Evolutionary conservation across 1,140 invertebrate genomes (phyloP).

Genomic region (Drosophila seguyi): DNA sequence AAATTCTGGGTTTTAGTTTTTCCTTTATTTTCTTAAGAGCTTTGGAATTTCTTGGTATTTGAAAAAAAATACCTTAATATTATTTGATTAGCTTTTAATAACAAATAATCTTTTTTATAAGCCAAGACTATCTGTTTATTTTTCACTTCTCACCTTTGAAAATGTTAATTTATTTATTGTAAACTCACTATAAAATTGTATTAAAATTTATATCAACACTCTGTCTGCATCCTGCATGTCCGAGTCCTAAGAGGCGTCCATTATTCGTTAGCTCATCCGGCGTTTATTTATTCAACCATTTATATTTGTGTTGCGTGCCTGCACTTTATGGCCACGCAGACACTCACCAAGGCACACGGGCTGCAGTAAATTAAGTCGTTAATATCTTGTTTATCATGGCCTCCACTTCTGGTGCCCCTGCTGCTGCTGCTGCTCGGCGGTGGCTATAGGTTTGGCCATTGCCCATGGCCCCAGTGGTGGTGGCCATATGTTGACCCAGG

Average conservation of each 20-base stretch:
- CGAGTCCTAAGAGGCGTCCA: slow-evolving; percentile 10
- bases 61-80: no score
- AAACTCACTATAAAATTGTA: not conserved
- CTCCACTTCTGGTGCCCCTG: slow-evolving; percentile 31
- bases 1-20: not conserved
- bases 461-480: not conserved
- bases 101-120: no score
- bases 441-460: slow-evolving; percentile 3
- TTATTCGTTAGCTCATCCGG: slow-evolving; percentile 51
- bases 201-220: not conserved
- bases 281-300: slow-evolving; percentile 75
- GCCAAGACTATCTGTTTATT: no score
- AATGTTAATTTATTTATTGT: not conserved
- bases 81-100: no score
- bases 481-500: slow-evolving; percentile 58
- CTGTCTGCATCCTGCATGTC: slow-evolving; percentile 6
- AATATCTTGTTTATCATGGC: slow-evolving; percentile 82
- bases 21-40: not conserved
- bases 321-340: slow-evolving; percentile 68
- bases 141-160: no score
- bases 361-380: slow-evolving; percentile 82
- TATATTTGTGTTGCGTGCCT: slow-evolving; percentile 76
- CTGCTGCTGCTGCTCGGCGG: slow-evolving; percentile 2
- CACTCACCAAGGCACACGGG: slow-evolving; percentile 41
- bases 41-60: not conserved